Percentiles rank a stretch among this genome's conserved stretches.
phyloP scores from a whole-genome alignment of 92 coral and sea anemone genomes.

The Zoanthus solanderi region DNA sequence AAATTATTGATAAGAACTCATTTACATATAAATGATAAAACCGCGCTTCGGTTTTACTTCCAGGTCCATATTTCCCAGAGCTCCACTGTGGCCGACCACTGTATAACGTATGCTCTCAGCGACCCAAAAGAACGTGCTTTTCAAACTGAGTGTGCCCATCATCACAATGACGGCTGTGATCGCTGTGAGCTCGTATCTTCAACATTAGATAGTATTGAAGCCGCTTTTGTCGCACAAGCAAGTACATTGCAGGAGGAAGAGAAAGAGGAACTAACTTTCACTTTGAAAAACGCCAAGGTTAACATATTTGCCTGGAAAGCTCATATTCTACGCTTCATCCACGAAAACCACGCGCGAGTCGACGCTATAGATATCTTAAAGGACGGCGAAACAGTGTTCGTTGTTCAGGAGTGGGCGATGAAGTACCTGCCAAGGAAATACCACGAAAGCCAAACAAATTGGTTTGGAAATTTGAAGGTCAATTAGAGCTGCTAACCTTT shows the following conservation, averaged over 20 bases:
- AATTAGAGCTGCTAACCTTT: slow-evolving; percentile 41
- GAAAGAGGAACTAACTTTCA: slow-evolving; percentile 61
- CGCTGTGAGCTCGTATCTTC: slow-evolving; percentile 53
- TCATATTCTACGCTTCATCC: slow-evolving; percentile 50
- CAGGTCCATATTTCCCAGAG: slow-evolving; percentile 63
- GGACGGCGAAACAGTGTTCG: slow-evolving; percentile 24
- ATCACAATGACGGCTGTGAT: slow-evolving; percentile 56
- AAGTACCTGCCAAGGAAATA: slow-evolving; percentile 50
- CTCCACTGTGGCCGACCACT: slow-evolving; percentile 67
- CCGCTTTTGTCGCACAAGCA: slow-evolving; percentile 44
- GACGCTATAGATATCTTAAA: background rate
- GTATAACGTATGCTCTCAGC: slow-evolving; percentile 61
- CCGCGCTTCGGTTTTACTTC: slow-evolving; percentile 17
- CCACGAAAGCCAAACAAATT: slow-evolving; percentile 46
- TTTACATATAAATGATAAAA: background rate
- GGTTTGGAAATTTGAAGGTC: slow-evolving; percentile 54
- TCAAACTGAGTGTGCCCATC: slow-evolving; percentile 55
- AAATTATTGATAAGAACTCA: background rate
- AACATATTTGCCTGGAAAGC: slow-evolving; percentile 51
- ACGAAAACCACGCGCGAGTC: slow-evolving; percentile 45
- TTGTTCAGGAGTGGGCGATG: slow-evolving; percentile 64
- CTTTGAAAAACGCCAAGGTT: slow-evolving; percentile 41
- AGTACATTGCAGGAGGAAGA: slow-evolving; percentile 30
- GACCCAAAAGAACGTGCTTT: slow-evolving; percentile 62
- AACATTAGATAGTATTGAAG: slow-evolving; percentile 53